phyloP scores from a whole-genome alignment of 2,888 invertebrate genomes.

The Netelia fuscicornis region DNA sequence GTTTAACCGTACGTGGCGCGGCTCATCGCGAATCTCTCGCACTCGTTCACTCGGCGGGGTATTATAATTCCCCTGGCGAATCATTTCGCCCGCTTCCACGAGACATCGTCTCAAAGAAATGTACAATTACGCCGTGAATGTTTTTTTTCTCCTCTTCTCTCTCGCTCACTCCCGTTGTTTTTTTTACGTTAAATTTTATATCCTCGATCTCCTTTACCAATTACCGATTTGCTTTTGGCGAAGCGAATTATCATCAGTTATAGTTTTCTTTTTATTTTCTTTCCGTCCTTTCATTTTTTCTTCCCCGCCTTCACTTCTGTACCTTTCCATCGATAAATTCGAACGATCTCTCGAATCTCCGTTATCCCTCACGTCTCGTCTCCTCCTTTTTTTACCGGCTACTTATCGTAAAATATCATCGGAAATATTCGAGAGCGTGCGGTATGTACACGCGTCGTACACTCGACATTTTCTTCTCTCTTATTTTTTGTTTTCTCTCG shows the following conservation, averaged over 20 bases:
- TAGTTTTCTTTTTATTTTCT: not conserved
- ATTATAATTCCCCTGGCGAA: conserved; percentile 61
- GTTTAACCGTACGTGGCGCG: conserved; percentile 53
- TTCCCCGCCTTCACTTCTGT: not conserved
- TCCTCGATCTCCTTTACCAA: conserved; percentile 49
- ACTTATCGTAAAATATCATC: conserved; percentile 59
- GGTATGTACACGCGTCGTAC: conserved; percentile 27
- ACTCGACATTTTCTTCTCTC: conserved; percentile 31
- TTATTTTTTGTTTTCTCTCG: not conserved
- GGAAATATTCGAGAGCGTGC: conserved; percentile 41
- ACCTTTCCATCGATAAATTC: conserved; percentile 46
- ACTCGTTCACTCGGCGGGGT: conserved; percentile 6
- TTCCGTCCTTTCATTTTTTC: conserved; percentile 15
- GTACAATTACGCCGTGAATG: conserved; percentile 54
- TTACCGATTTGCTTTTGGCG: conserved; percentile 60
- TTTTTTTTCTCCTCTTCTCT: not conserved
- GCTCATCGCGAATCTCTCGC: conserved; percentile 47
- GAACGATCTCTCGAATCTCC: conserved; percentile 48
- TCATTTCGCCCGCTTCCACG: conserved; percentile 47
- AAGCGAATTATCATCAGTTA: conserved; percentile 50
- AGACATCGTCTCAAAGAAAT: conserved; percentile 52
- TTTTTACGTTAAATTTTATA: conserved; percentile 26
- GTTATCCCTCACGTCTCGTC: conserved; percentile 50
- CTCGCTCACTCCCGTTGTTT: too few species aligned
- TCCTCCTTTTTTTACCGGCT: conserved; percentile 17